A percentile compares a stretch with the other conserved stretches of the same genome.
phyloP scores from a whole-genome alignment of 2,113 vertebrate species.

The Hemiprocne comata region DNA sequence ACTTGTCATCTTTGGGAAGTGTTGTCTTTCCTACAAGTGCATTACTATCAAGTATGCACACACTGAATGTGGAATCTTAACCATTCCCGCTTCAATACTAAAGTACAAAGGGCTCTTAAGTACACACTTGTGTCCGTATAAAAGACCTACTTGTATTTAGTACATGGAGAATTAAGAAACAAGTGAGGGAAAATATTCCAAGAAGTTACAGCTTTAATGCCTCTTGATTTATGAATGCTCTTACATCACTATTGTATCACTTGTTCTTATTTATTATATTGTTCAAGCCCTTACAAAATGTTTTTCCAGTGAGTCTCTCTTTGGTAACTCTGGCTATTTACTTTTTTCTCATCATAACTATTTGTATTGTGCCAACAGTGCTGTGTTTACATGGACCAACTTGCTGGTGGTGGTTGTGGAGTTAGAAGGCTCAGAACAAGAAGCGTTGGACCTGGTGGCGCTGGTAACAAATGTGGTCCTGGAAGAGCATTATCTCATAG shows the following conservation, averaged over 20 bases:
- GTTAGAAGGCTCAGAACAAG: conserved; percentile 93
- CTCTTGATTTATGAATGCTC: not conserved
- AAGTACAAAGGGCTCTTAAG: not conserved
- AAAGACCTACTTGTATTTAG: not conserved
- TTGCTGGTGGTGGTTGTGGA: conserved; percentile 96
- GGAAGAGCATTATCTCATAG: conserved; percentile 95
- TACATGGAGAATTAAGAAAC: not conserved
- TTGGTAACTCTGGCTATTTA: not conserved
- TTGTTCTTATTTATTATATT: not conserved
- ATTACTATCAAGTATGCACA: not conserved
- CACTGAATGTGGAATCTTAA: not conserved
- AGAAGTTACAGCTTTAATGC: not conserved
- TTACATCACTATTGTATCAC: not conserved
- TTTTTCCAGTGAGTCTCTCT: not conserved
- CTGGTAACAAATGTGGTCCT: conserved; percentile 93
- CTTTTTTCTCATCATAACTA: not conserved
- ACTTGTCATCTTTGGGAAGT: not conserved
- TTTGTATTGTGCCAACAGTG: conserved; percentile 70
- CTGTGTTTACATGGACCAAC: conserved; percentile 98
- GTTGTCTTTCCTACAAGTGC: not conserved
- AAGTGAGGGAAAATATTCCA: not conserved
- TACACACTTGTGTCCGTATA: not conserved
- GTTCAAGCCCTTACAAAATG: not conserved
- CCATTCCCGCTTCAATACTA: not conserved
- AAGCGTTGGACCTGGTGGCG: conserved; percentile 91